Base-by-base conservation (phyloP, 2,113 vertebrate species). In the Phalacrocorax carbo region DNA sequence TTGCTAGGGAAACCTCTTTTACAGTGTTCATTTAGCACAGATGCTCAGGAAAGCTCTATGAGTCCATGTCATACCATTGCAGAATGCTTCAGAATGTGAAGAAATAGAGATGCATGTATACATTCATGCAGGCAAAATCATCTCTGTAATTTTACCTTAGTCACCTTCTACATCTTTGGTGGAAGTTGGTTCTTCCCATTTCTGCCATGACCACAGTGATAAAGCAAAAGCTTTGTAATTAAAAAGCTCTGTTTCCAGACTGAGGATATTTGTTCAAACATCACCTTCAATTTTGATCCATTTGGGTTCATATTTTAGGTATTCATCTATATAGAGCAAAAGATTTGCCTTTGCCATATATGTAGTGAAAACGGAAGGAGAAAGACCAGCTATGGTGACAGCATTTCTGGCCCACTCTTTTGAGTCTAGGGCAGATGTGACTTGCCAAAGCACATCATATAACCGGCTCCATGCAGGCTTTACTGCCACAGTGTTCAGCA, bases 1-100 rank as follows among this genome's bases (percentile, higher is more conserved):
- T 98, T 97, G 95, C 97, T 93, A 97, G 88, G 97, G 97, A 97
- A 97, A 97, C 97, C 86, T 96, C 88, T 81, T 80, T 32, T 92
- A 25, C 83, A 89, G 87, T 36, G 95, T 17, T 94, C 96, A 25
- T 75, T 85, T 76, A 91, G 85, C 93, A 91, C 97, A 97, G 97
- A 95, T 96, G 96, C 92, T 91, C 83, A 85, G 93, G 85, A 88
- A 76, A 82, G 97, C 91, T 95, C 95, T 84, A 49, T 51, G 61
- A 79, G 84, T 96, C 82, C 75, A 58, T 96, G 68, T 94, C 94
- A 87, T 32, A 79, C 30, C 70, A 25, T 79, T 95, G 80, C 88
- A 94, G 90, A 83, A 44, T 0, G 16, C 66, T 85, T 82, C 82
- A 86, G 57, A 70, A 60, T 12, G 77, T 15, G 85, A 76, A 87